Base-by-base conservation (phyloP, 2,113 vertebrate genomes). In the Camelus dromedarius region DNA sequence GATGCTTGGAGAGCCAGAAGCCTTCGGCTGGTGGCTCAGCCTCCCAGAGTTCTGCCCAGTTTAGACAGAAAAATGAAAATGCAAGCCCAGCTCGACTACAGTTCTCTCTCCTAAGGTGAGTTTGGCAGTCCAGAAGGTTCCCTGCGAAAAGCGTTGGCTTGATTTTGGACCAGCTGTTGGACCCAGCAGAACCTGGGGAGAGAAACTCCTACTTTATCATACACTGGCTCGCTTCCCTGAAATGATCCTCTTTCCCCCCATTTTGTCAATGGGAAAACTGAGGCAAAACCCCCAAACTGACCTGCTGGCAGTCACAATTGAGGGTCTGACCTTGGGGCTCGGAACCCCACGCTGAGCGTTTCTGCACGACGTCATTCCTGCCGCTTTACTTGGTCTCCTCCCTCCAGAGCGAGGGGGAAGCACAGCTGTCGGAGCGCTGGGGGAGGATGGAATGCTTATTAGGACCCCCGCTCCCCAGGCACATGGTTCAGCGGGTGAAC, bases 401-500 rank as follows among this genome's bases (percentile, higher is more conserved):
- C 94, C 70, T 95, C 87, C 60, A 32, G 58, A 96, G 69, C 13
- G 60, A 88, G 90, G 60, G 30, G 30, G 96, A 50, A 67, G 48
- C 60, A 83, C 93, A 91, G 97, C 95, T 91, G 95, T 42, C 1
- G 93, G 90, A 82, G 95, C 79, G n/a, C 60, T 79, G 58, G 72
- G 93, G 85, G 95, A 93, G 38, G 89, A 69, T 0, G 0, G 89
- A 56, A 92, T 66, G 76, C 20, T 24, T 70, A 4, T 30, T n/a
- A 56, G 86, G 94, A 60, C 77, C 93, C 92, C 89, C 20, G 13
- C 42, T 93, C 62, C 76, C 72, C 62, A 91, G 92, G 69, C 82
- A 46, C 24, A 32, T 56, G 89, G 70, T 64, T 85, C 93, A 60
- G 64, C 18, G 46, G 84, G 52, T 95, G 96, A 91, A 84, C 85